Evolutionary conservation across 2,113 vertebrate genomes (phyloP).

Genomic region (Heliornis fulica): DNA sequence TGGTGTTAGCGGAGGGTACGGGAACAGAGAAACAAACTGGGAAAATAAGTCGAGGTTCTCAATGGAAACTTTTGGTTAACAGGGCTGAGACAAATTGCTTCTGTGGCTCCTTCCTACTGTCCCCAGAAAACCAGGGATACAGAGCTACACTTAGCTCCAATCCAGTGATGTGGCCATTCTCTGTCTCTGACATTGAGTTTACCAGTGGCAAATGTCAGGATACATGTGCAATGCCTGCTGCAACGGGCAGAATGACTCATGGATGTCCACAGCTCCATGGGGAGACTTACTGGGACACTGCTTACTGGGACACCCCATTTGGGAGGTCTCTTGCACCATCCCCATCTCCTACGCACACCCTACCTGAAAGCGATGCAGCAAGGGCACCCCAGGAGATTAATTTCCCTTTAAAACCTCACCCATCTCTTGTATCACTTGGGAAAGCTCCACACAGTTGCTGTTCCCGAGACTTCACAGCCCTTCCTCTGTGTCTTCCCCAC

Average conservation of each 20-base stretch:
- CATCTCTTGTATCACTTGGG: not conserved
- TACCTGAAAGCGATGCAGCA: not conserved
- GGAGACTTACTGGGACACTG: not conserved
- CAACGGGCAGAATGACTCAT: rapidly evolving
- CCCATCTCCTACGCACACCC: not conserved
- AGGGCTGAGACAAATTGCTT: not conserved
- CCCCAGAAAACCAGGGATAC: not conserved
- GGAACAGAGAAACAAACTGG: not conserved
- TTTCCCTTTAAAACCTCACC: not conserved
- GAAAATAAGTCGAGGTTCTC: not conserved
- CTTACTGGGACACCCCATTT: no score
- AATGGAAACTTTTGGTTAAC: not conserved
- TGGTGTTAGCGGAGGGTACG: not conserved
- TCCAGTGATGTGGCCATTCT: not conserved
- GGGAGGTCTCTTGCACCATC: not conserved
- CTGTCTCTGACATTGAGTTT: rapidly evolving
- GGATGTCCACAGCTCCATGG: not conserved
- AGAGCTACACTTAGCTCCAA: not conserved
- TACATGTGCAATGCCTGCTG: not conserved
- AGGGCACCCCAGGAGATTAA: not conserved
- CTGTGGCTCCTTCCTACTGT: not conserved
- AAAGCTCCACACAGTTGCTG: not conserved
- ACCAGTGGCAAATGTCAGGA: not conserved
- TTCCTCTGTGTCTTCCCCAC: not conserved
- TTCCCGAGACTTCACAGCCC: not conserved